Evolutionary conservation across 2,888 invertebrate species (phyloP), one percentile per base, ranked within the genome.

Genomic region (Tenthredo distinguenda): DNA sequence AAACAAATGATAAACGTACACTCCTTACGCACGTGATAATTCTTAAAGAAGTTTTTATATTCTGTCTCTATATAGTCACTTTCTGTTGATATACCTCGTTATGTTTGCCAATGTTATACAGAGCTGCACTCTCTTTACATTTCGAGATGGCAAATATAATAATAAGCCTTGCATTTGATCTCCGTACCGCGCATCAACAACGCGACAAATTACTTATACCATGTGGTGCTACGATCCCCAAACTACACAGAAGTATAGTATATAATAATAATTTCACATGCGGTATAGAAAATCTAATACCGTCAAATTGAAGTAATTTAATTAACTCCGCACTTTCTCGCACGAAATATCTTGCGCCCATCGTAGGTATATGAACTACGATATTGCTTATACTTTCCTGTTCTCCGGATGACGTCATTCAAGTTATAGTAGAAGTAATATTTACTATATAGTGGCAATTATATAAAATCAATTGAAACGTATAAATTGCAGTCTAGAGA

Each of bases 391-490:
- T 83, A 83, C 83, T 71, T 83, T 62, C 21, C 71, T 68, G 68
- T 15, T 47, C 47, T 18, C 83, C 12, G 83, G 1, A 15, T 71
- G 68, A 83, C 83, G 83, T 83, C 83, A 83, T 68, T 21, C 68
- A 37, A 83, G 26, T 47, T 12, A 10, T 50, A 43, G 40, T 43
- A 7, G 40, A 81, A 43, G 62, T 40, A 12, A 12, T 81, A 62
- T 62, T 40, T 81, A 37, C 37, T 31, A 26, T 65, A 26, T 68
- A 12, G 31, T 21, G 31, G 34, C 18, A 68, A 55, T 83, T 68
- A 62, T 47, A 43, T 47, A 71, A 15, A 68, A 26, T 65, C 47
- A 47, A 68, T 83, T 83, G 31, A n/a, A 74, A 21, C 26, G 40
- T 26, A 34, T 31, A 55, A 10, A 34, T 31, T 47, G 4, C 1